Evolutionary conservation across 1,140 invertebrate genomes (phyloP).

Genomic region (Asbolus verrucosus): DNA sequence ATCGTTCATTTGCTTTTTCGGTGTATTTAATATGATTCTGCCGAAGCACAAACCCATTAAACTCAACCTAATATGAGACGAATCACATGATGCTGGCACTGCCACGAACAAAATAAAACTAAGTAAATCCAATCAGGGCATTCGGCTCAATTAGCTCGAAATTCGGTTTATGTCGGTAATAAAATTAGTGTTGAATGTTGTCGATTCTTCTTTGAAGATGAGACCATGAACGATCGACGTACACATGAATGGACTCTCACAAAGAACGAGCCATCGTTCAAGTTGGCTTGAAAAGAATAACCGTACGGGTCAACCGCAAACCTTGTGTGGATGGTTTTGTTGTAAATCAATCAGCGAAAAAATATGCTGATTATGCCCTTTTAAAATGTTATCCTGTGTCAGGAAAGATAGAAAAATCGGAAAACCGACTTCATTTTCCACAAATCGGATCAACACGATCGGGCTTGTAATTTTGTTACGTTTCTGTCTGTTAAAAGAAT

Average conservation of each 20-base stretch:
- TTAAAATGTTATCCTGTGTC: too few relatives aligned
- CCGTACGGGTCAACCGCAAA: neutral
- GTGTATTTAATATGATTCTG: neutral
- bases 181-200: conserved; percentile 35
- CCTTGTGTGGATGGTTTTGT: too few relatives aligned
- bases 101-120: conserved; percentile 12
- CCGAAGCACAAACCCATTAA: neutral
- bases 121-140: conserved; percentile 10
- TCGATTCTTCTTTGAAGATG: conserved; percentile 40
- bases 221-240: conserved; percentile 6
- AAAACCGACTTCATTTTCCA: too few relatives aligned
- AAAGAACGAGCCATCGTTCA: conserved; percentile 29
- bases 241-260: conserved; percentile 28
- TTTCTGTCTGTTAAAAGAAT: too few relatives aligned
- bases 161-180: conserved; percentile 43
- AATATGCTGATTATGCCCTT: too few relatives aligned
- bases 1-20: neutral
- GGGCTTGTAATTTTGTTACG: too few relatives aligned
- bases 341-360: too few relatives aligned
- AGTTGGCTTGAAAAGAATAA: conserved; percentile 1
- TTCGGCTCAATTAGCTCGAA: conserved; percentile 39
- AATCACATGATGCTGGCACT: conserved; percentile 11
- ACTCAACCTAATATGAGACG: neutral
- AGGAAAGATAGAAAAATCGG: too few relatives aligned
- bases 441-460: too few relatives aligned